Evolutionary conservation across 2,113 vertebrate species (phyloP).

Genomic region (Glareola pratincola): DNA sequence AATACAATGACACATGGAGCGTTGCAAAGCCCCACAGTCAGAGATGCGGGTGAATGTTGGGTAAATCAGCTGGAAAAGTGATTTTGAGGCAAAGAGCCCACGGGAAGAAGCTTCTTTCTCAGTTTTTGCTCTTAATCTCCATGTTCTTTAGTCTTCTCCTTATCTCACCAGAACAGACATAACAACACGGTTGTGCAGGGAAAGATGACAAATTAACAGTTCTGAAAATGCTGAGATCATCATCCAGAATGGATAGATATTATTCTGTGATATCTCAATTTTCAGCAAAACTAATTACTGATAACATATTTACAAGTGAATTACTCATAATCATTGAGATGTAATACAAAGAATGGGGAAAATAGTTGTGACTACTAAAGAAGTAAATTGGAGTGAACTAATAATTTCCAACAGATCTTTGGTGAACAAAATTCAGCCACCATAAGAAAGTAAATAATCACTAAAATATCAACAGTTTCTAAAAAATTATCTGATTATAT

Average conservation of each 20-base stretch:
- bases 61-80: not conserved
- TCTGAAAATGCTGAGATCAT: not conserved
- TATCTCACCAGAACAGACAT: not conserved
- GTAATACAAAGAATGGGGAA: not conserved
- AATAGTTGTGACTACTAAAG: not conserved
- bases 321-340: not conserved
- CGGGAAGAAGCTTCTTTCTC: not conserved
- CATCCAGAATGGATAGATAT: not conserved
- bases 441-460: not conserved
- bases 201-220: not conserved
- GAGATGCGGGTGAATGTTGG: not conserved
- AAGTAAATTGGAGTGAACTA: not conserved
- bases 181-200: not conserved
- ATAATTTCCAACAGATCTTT: not conserved
- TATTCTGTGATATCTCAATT: not conserved
- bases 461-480: not conserved
- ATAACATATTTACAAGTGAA: not conserved
- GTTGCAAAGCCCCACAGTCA: rapidly evolving
- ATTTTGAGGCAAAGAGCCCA: not conserved
- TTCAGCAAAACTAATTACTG: not conserved
- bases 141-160: not conserved
- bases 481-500: not conserved
- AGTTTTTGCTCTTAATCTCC: not conserved
- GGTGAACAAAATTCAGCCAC: not conserved
- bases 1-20: not conserved